A percentile compares a stretch with the other conserved stretches of the same genome.
phyloP scores from a whole-genome alignment of 2,888 invertebrate genomes.

The Salpingus planirostris region DNA sequence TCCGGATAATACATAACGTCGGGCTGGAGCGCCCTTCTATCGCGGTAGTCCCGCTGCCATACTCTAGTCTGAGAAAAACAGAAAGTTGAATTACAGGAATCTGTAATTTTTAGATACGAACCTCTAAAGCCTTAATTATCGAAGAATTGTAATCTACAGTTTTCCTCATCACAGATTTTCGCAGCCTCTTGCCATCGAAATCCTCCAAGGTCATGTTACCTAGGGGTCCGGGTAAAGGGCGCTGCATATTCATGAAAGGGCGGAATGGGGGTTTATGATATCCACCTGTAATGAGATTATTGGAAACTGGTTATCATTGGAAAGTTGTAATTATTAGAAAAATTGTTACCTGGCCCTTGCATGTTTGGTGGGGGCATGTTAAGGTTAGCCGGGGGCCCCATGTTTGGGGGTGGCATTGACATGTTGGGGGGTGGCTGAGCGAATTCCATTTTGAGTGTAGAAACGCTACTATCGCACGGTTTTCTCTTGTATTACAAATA shows the following conservation, averaged over 20 bases:
- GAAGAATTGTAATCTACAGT: constrained; percentile 97
- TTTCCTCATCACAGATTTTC: constrained; percentile 95
- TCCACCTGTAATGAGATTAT: not conserved
- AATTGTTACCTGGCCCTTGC: constrained; percentile 7
- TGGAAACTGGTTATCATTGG: constrained; percentile 1
- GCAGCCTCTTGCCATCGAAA: constrained; percentile 90
- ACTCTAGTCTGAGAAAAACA: constrained; percentile 68
- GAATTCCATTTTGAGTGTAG: constrained; percentile 38
- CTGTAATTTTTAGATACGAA: constrained; percentile 29
- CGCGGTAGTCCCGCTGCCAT: constrained; percentile 91
- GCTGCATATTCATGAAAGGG: constrained; percentile 38
- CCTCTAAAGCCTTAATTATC: constrained; percentile 85
- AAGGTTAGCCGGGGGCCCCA: constrained; percentile 38
- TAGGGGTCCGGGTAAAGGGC: constrained; percentile 43
- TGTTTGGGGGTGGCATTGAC: constrained; percentile 37
- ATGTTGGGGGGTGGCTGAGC: constrained; percentile 43
- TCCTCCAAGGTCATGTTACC: constrained; percentile 70
- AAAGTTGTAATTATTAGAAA: constrained; percentile 7
- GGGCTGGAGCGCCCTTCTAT: constrained; percentile 83
- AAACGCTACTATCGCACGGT: too few relatives aligned
- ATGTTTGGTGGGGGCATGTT: constrained; percentile 35
- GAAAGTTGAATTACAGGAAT: too few relatives aligned
- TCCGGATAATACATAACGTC: constrained; percentile 93
- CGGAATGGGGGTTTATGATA: constrained; percentile 32
- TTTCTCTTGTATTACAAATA: too few relatives aligned